Evolutionary conservation across 1,140 invertebrate genomes (phyloP), one percentile per base, ranked within the genome.

Genomic region (Lordiphosa mommai): DNA sequence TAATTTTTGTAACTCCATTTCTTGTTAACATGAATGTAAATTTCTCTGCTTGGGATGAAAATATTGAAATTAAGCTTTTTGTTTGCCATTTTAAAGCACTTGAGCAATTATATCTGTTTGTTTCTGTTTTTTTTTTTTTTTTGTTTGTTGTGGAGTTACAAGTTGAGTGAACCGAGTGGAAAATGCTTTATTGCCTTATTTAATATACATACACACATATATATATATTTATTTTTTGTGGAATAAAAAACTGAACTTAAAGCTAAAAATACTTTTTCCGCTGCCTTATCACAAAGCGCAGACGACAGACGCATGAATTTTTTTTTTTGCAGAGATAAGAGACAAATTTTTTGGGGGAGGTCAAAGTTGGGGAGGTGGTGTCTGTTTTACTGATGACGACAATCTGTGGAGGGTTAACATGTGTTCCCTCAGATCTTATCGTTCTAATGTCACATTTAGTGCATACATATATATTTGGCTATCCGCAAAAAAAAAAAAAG

Each of bases 341-440:
- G 20, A 20, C 12, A 16, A 16, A 27, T 41, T 12, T 40, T 36
- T 40, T 10, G 2, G 14, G 40, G 9, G 40, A 43, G 40, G 40
- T 29, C 40, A 43, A 43, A 43, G 40, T 43, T 43, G 20, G 20
- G 20, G 20, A 4, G 40, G 20, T 29, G 40, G 20, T 27, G 20
- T 23, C 40, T 27, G 27, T 43, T 20, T 20, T 10, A 49, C 23
- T 2, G 6, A 49, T 49, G 47, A 20, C 32, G 32, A 33, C 46
- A 49, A 49, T 33, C 32, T 33, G 43, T 33, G 32, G 46, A 33
- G 43, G 27, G 29, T 46, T 41, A 43, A 43, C 40, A 43, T 43
- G 40, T 43, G 40, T 43, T 43, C 16, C 6, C 4, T 27, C 7
- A 27, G 6, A 27, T 27, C 23, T 27, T 27, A 27, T 27, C 6